Evolutionary conservation across 1,140 invertebrate genomes (phyloP), one percentile per base, ranked within the genome.

Genomic region (Leptopilina clavipes): DNA sequence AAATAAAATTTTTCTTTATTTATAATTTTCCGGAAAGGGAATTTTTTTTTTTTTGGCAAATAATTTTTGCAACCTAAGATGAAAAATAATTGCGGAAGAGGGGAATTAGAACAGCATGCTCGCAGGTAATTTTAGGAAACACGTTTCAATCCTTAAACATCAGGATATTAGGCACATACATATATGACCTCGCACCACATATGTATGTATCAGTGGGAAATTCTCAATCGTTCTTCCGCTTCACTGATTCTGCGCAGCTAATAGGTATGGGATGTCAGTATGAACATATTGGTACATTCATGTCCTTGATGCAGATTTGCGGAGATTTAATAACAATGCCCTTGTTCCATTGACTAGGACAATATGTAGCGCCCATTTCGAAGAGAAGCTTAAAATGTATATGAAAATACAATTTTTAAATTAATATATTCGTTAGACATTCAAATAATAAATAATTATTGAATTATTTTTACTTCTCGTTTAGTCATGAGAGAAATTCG

Each of bases 151-250:
- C 48, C 48, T 52, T 52, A 52, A 52, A 52, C 48, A 17, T 52
- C 10, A 48, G 44, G 44, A 48, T 52, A 52, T 52, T 52, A 59
- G 54, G 8, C 54, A 2, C 19, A 22, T 59, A 10, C 11, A 59
- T 12, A 22, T 18, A 22, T 59, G 54, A 59, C 54, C 54, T 59
- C 54, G 54, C 54, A 59, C 19, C 54, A 59, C 11, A 59, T 17
- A 25, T 19, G 52, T 56, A 19, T 17, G 10, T 59, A 59, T 59
- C 59, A 65, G 59, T 37, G 59, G 25, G 59, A 65, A 65, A 31
- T 65, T 31, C 59, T 37, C 59, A 65, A 65, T 65, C 59, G 59
- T 65, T 65, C 59, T 65, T 65, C 25, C 59, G 19, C 25, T 65
- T 37, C 22, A 65, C 59, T 65, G 59, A 65, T 65, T 65, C 59